phyloP scores from a whole-genome alignment of 2,797 vertebrate genomes.

The Macropodus opercularis region DNA sequence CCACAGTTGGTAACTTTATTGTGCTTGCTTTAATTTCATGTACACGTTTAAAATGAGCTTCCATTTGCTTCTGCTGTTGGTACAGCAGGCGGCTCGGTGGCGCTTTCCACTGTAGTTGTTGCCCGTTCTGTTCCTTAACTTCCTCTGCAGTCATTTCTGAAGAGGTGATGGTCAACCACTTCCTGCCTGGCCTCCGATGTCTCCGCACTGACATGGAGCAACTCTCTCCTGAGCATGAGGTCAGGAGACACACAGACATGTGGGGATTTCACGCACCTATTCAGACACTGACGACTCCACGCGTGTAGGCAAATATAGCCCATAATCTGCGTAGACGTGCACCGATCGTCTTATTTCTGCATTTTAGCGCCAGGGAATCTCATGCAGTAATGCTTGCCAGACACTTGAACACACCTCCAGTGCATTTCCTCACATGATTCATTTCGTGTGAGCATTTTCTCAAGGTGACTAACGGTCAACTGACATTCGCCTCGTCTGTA shows the following conservation, averaged over 20 bases:
- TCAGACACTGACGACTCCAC: neutral
- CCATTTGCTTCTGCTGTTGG: too few species aligned
- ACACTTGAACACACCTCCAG: too few species aligned
- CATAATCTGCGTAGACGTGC: neutral
- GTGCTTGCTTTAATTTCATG: neutral
- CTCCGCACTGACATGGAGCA: constrained; percentile 97
- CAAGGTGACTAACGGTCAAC: constrained; percentile 73
- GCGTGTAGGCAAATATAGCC: neutral
- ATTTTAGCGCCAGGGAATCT: neutral
- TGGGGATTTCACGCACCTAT: neutral
- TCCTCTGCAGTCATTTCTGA: constrained; percentile 92
- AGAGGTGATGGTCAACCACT: constrained; percentile 98
- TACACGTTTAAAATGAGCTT: neutral
- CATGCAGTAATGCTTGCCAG: neutral
- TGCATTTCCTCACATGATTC: too few species aligned
- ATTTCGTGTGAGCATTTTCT: constrained; percentile 66
- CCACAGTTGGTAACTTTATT: too few species aligned
- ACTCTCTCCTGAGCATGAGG: constrained; percentile 98
- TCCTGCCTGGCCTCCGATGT: constrained; percentile 96
- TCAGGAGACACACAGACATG: constrained; percentile 62
- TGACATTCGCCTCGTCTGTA: constrained; percentile 54
- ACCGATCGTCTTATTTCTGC: constrained; percentile 5
- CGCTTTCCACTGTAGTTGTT: neutral
- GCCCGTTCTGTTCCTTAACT: constrained; percentile 51
- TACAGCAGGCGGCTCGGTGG: too few species aligned